Evolutionary conservation across 2,797 vertebrate species (phyloP), one percentile per base, ranked within the genome.

Genomic region (Chromobotia macracanthus): DNA sequence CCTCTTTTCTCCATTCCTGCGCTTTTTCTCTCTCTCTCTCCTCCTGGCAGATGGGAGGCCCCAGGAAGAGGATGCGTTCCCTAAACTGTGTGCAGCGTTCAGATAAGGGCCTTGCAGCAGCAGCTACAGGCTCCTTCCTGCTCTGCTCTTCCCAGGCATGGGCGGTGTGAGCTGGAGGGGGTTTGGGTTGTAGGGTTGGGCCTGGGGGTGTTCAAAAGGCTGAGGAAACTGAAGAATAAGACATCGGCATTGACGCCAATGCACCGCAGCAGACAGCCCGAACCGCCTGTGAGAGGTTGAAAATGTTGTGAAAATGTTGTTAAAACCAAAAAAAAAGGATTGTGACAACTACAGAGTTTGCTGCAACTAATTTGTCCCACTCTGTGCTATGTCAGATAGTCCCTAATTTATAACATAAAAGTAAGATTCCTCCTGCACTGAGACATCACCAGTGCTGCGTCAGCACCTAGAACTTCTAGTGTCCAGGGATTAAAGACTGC

Each of bases 51-150:
- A 92, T 93, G 93, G 86, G 88, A 88, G 92, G 90, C 91, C 90
- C 90, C 96, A 98, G 97, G 97, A 97, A 97, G 94, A 95, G 96
- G 95, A 95, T 96, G 94, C 94, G 94, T 95, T 96, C 92, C 84
- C 90, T 88, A 91, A 87, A 82, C 95, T 91, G 94, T 94, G 95
- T 99, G 97, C 84, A 91, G 89, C 66, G 82, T 89, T 61, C 87
- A 97, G 97, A 99, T 98, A 99, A 98, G 97, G 89, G 89, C 91
- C 89, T 91, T 91, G 92, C 90, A 72, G 90, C 87, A 89, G 87
- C 90, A 91, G 55, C 55, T 58, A 92, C 91, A 89, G 89, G 91
- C 90, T 88, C 91, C 90, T 95, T 95, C 94, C 94, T 95, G 94
- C 91, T 89, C 84, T 21, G 58, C 84, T 77, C 90, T 90, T 90